A percentile compares a stretch with the other conserved stretches of the same genome.
phyloP scores from a whole-genome alignment of 2,113 vertebrate species.

The Aegypius monachus region DNA sequence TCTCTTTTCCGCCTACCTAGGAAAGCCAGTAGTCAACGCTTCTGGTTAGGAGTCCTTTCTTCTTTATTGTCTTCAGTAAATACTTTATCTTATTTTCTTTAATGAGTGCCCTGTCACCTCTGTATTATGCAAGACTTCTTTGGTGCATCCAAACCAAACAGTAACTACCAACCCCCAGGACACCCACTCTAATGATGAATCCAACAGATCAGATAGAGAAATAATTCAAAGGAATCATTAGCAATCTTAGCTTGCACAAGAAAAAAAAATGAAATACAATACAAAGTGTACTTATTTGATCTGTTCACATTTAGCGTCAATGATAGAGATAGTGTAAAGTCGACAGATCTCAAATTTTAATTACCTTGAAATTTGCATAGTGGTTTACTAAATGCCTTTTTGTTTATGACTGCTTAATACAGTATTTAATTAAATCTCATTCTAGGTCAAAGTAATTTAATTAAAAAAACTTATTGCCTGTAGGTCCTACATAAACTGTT shows the following conservation, averaged over 20 bases:
- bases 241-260: not conserved
- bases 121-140: not conserved
- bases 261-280: not conserved
- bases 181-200: constrained; percentile 9
- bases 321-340: constrained; percentile 29
- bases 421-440: constrained; percentile 48
- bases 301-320: constrained; percentile 50
- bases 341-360: constrained; percentile 52
- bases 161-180: constrained; percentile 12
- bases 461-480: not conserved
- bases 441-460: constrained; percentile 36
- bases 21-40: not conserved
- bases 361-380: constrained; percentile 55
- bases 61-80: not conserved
- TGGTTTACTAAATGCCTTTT: constrained; percentile 57
- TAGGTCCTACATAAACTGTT: not conserved
- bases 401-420: constrained; percentile 36
- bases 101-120: constrained; percentile 28
- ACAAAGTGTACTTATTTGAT: constrained; percentile 55
- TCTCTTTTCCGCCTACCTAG: not conserved
- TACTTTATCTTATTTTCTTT: not conserved
- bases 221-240: constrained; percentile 46
- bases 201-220: not conserved
- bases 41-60: not conserved
- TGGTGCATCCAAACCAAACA: not conserved